phyloP scores from a whole-genome alignment of 2,888 invertebrate species.

The Dioctria rufipes region DNA sequence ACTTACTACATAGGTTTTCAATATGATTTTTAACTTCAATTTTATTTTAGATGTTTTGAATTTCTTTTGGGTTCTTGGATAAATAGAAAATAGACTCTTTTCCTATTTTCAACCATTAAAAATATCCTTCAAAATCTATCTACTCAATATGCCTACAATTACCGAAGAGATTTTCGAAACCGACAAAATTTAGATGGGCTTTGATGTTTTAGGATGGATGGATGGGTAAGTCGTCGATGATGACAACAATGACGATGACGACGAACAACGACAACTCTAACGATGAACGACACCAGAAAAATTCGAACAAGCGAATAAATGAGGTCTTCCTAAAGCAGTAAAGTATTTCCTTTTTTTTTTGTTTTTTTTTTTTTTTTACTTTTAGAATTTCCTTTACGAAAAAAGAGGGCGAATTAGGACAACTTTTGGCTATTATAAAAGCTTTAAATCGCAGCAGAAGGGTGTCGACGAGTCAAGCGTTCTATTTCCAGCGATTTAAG shows the following conservation, averaged over 20 bases:
- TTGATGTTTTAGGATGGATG: no score
- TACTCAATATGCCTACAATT: no score
- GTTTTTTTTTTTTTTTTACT: no score
- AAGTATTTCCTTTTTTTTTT: conserved; percentile 18
- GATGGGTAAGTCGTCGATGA: background rate
- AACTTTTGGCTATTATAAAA: conserved; percentile 34
- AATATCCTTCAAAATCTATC: no score
- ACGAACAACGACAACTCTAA: background rate
- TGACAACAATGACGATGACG: conserved; percentile 3
- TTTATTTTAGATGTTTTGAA: no score
- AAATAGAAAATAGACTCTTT: no score
- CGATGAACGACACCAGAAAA: conserved; percentile 4
- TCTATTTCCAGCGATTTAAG: conserved; percentile 38
- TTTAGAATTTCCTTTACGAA: no score
- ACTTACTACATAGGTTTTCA: background rate
- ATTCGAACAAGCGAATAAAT: conserved; percentile 39
- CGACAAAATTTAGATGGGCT: no score
- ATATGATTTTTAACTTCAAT: no score
- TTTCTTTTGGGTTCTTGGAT: no score
- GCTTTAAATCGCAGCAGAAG: conserved; percentile 43
- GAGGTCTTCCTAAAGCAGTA: conserved; percentile 40
- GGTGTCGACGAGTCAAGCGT: conserved; percentile 42
- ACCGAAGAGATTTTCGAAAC: no score
- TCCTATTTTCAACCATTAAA: no score
- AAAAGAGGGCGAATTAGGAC: background rate